Percentiles rank a stretch among this genome's conserved stretches.
These are phyloP conservation scores for Nymphalis io DNA, from an alignment of 1,140 invertebrate genomes.

Conservation along the genomic window DNA sequence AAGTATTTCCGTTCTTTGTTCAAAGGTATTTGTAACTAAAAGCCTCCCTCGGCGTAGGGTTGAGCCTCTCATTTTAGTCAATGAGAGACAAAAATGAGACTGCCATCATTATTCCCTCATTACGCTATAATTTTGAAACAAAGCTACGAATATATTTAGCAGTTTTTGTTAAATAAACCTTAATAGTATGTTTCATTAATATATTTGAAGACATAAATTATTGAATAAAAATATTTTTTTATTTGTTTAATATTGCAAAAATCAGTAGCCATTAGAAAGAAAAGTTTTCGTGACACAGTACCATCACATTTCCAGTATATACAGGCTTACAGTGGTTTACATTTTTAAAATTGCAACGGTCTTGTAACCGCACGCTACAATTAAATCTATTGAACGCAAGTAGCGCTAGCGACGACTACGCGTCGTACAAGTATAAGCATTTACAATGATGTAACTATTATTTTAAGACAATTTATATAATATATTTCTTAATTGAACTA, in stretches of 20 bases:
- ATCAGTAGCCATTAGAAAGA: no score
- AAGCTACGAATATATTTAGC: no score
- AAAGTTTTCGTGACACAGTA: no score
- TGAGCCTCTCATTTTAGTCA: slow-evolving; percentile 7
- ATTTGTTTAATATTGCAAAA: no score
- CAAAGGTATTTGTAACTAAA: neutral
- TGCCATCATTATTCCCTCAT: slow-evolving; percentile 6
- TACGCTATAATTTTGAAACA: neutral
- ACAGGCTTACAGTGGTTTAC: neutral
- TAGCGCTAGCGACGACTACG: neutral
- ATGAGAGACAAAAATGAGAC: neutral
- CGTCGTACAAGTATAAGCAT: no score
- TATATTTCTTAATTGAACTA: no score
- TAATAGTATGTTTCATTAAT: no score
- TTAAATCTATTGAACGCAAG: neutral
- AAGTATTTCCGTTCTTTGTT: neutral
- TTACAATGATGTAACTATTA: no score
- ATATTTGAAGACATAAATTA: no score
- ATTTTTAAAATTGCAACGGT: slow-evolving; percentile 11
- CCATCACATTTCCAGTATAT: neutral
- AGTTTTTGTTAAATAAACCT: no score
- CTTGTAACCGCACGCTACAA: slow-evolving; percentile 10
- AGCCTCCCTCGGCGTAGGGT: neutral
- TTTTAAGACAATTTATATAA: no score
- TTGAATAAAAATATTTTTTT: no score